Base-by-base conservation (phyloP, 2,113 vertebrate species). In the Morphnarchus princeps region DNA sequence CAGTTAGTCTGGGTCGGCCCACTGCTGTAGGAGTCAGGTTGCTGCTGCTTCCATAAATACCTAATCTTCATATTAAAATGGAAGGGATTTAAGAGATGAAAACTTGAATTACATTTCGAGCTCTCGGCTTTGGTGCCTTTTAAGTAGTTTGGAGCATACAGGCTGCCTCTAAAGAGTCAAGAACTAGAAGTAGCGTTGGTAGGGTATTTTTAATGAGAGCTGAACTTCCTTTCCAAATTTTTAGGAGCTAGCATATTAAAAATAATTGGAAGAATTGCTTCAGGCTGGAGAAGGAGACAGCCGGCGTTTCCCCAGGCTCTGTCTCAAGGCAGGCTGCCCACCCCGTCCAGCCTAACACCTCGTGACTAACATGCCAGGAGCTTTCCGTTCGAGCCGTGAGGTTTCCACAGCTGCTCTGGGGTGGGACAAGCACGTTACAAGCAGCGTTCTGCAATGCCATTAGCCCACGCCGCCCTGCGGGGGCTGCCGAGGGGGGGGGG, bases 401-500 rank as follows among this genome's bases (percentile, higher is more conserved):
- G 22, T 25, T 47, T 13, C 74, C 87, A 47, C 43, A 32, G 62
- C 34, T 1, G 28, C 1, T 24, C 15, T 42, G 45, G 16, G 2
- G 1, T 28, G 55, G 62, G 11, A 45, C 5, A 11, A 22, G 36
- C 73, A 3, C 16, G 0, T 55, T 38, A 20, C 45, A 43, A 36
- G 40, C 7, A 6, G 2, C 28, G 1, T 6, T 31, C 47, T 12
- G 7, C n/a, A 57, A 22, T 45, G 10, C 29, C 16, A 0, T 24
- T 10, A 49, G 15, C 45, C 36, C 83, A 17, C 1, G 1, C 6
- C 15, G 3, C 16, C 24, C 19, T 2, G 31, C 3, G 4, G 25
- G 32, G 54, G 31, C 16, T 49, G 49, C 3, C 1, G 50, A 4
- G n/a, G 5, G 0, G 31, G 5, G 4, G 5, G 4, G 2, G 2